phyloP scores from a whole-genome alignment of 2,888 invertebrate genomes.

The Trichogramma evanescens region DNA sequence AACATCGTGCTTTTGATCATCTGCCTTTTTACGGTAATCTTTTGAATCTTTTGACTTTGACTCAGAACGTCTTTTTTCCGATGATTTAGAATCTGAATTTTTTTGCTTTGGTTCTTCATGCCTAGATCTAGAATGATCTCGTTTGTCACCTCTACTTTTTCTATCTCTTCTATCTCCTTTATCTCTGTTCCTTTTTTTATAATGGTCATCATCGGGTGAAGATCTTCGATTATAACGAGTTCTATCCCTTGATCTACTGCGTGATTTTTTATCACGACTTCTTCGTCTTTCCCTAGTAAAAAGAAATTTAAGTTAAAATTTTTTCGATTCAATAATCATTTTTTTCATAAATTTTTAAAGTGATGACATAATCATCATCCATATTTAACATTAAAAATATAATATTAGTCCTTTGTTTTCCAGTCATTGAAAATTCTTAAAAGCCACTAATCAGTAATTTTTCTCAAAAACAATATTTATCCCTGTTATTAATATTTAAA shows the following conservation, averaged over 20 bases:
- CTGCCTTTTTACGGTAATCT: neutral
- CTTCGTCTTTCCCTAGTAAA: slow-evolving; percentile 10
- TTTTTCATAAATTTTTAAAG: slow-evolving; percentile 1
- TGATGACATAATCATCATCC: neutral
- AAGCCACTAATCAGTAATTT: too few species aligned
- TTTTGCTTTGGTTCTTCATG: slow-evolving; percentile 22
- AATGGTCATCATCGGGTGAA: slow-evolving; percentile 18
- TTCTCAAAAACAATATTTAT: neutral
- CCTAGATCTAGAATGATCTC: slow-evolving; percentile 22
- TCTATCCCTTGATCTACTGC: slow-evolving; percentile 18
- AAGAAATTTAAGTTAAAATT: neutral
- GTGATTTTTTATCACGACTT: slow-evolving; percentile 20
- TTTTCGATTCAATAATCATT: neutral
- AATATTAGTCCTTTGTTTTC: too few species aligned
- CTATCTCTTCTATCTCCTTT: slow-evolving; percentile 24
- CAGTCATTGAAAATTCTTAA: too few species aligned
- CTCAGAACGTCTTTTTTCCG: slow-evolving; percentile 5
- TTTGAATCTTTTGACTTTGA: slow-evolving; percentile 4
- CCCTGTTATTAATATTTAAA: too few species aligned
- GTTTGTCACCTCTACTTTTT: slow-evolving; percentile 21
- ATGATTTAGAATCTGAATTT: slow-evolving; percentile 18
- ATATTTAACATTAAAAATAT: neutral
- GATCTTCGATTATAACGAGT: slow-evolving; percentile 14
- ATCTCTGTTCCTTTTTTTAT: slow-evolving; percentile 22
- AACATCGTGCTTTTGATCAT: neutral